Evolutionary conservation across 2,888 invertebrate genomes (phyloP), one percentile per base, ranked within the genome.

Genomic region (Acrocyrtus sp.): DNA sequence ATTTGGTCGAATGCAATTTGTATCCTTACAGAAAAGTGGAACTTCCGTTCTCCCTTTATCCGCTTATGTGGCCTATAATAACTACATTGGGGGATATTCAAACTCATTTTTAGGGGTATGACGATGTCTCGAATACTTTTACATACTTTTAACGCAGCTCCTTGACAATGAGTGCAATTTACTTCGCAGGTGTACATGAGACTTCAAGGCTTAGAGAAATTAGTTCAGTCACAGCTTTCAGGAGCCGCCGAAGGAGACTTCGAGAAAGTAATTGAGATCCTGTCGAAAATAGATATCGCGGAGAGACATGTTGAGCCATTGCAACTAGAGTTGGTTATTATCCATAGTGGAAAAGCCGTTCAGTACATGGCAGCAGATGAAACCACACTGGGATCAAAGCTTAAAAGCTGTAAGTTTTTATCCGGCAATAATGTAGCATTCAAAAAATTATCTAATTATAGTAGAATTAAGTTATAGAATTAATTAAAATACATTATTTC

Each of bases 181-280:
- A 47, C 17, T 47, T 47, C 21, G 6, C 24, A 81, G 81, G 4
- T 80, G 1, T 81, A 60, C 48, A 54, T 81, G 10, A 45, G 81
- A 48, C 27, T 79, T 41, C 74, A 81, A 74, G 81, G 81, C 12
- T 22, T 81, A 1, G 80, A 73, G 17, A 79, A 79, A 57, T 54
- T 70, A 1, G 8, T 78, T 1, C 65, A 63, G 1, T 47, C 24
- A 1, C 66, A 77, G 26, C 8, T 77, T 2, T 56, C 75, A 0
- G 56, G 63, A 0, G 26, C 74, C 15, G 47, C 58, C 0, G 47
- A 61, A 6, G 72, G 60, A 10, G 72, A 76, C 65, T 56, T 78
- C n/a, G 76, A 74, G 8, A 72, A 81, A 60, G 73, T 81, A 1
- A 53, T 75, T 22, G 76, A 73, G 34, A 72, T 81, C 39, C 51